Evolutionary conservation across 1,140 invertebrate species (phyloP).

Genomic region (Zaprionus kolodkinae): DNA sequence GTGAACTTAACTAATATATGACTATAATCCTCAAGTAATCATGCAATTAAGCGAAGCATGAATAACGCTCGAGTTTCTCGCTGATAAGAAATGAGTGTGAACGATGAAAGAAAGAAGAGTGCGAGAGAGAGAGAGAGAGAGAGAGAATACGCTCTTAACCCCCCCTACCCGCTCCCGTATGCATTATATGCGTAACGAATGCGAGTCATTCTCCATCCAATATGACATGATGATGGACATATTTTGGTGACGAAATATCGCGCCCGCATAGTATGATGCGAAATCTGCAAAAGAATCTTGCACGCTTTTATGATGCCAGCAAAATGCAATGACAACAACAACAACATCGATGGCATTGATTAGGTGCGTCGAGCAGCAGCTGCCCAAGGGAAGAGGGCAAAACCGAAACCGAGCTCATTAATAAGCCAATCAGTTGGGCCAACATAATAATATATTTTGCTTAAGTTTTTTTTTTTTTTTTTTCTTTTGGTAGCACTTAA

Average conservation of each 20-base stretch:
- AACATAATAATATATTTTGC: slow-evolving; percentile 8
- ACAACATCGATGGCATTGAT: background rate
- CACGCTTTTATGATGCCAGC: background rate
- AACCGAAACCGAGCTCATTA: background rate
- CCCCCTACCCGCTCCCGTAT: background rate
- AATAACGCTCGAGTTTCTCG: background rate
- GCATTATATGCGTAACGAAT: background rate
- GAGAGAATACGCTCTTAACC: no score
- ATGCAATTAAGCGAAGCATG: background rate
- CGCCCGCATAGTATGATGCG: background rate
- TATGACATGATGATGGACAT: background rate
- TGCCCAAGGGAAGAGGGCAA: background rate
- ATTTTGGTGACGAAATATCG: background rate
- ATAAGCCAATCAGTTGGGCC: slow-evolving; percentile 8
- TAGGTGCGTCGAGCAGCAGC: background rate
- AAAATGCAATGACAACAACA: background rate
- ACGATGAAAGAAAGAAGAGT: background rate
- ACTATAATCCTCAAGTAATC: background rate
- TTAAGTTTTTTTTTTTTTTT: background rate
- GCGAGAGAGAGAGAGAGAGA: no score
- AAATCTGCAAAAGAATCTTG: background rate
- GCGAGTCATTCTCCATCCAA: background rate
- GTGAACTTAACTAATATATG: background rate
- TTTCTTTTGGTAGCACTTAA: slow-evolving; percentile 3
- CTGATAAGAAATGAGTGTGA: background rate